Percentiles rank a stretch among this genome's conserved stretches.
Conservation (phyloP, 2,888 invertebrate species). For the Acanthopleura granulata region DNA sequence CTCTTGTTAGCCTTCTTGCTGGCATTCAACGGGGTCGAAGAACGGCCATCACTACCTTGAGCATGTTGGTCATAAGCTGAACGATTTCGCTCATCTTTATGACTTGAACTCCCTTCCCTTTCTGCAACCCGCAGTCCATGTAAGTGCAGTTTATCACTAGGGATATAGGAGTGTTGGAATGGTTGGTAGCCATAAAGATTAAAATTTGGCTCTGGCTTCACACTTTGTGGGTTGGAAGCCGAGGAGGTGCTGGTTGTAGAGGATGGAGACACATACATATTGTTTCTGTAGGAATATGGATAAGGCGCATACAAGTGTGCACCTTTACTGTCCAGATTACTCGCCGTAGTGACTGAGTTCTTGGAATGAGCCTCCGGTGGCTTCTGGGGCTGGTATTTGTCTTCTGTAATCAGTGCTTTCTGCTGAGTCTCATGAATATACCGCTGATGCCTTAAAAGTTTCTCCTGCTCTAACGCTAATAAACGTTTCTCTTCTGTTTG, state of each 20-base stretch:
- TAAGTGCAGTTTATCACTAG: slow-evolving; percentile 64
- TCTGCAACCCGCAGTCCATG: slow-evolving; percentile 49
- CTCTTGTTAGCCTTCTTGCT: slow-evolving; percentile 4
- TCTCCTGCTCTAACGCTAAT: slow-evolving; percentile 23
- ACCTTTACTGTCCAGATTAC: not conserved
- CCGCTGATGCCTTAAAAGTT: slow-evolving; percentile 12
- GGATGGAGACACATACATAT: slow-evolving; percentile 5
- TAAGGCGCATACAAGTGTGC: not conserved
- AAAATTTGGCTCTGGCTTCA: slow-evolving; percentile 56
- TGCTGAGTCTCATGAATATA: slow-evolving; percentile 16
- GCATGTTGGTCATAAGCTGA: slow-evolving; percentile 22
- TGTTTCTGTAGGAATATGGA: slow-evolving; percentile 11
- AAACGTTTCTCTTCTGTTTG: slow-evolving; percentile 22
- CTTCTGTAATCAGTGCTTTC: not conserved
- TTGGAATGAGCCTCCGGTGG: not conserved
- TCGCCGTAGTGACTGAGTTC: not conserved
- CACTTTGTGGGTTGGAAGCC: slow-evolving; percentile 16
- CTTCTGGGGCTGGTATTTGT: not conserved
- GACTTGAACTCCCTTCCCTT: slow-evolving; percentile 37
- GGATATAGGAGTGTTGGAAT: slow-evolving; percentile 65
- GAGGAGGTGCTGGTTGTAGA: not conserved
- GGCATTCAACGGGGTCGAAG: not conserved
- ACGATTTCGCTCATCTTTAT: slow-evolving; percentile 43
- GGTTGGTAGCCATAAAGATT: slow-evolving; percentile 70
- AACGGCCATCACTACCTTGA: slow-evolving; percentile 12